These are phyloP conservation scores for Casuarius casuarius DNA, from an alignment of 2,113 vertebrate species.

Conservation along the genomic window DNA sequence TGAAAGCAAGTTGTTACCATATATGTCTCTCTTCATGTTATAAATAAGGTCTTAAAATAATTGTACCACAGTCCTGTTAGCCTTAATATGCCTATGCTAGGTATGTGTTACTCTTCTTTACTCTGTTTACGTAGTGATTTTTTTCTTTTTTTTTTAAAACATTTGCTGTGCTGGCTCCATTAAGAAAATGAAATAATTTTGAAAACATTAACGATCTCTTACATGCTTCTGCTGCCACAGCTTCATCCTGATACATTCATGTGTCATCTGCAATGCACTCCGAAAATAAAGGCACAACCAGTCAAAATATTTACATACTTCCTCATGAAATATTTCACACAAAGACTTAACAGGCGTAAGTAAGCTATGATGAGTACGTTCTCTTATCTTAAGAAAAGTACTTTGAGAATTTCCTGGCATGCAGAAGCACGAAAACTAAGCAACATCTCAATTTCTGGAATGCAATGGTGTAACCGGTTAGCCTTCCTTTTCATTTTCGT, in stretches of 20 bases:
- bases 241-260: constrained; percentile 55
- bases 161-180: constrained; percentile 69
- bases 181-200: constrained; percentile 57
- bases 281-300: constrained; percentile 73
- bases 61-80: not conserved
- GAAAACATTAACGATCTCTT: constrained; percentile 64
- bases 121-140: constrained; percentile 50
- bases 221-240: constrained; percentile 61
- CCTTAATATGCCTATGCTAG: not conserved
- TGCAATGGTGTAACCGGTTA: constrained; percentile 52
- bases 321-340: constrained; percentile 78
- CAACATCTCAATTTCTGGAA: constrained; percentile 73
- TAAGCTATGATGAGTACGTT: constrained; percentile 70
- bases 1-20: not conserved
- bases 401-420: constrained; percentile 62
- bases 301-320: constrained; percentile 92
- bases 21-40: not conserved
- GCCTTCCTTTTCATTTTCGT: not conserved
- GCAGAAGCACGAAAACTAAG: constrained; percentile 44
- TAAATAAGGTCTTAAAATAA: not conserved
- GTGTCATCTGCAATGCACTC: constrained; percentile 66
- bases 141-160: not conserved
- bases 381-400: constrained; percentile 79
- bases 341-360: constrained; percentile 79
- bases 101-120: not conserved